These are phyloP conservation scores for Busseola fusca DNA, from an alignment of 2,888 invertebrate species.

Conservation along the genomic window DNA sequence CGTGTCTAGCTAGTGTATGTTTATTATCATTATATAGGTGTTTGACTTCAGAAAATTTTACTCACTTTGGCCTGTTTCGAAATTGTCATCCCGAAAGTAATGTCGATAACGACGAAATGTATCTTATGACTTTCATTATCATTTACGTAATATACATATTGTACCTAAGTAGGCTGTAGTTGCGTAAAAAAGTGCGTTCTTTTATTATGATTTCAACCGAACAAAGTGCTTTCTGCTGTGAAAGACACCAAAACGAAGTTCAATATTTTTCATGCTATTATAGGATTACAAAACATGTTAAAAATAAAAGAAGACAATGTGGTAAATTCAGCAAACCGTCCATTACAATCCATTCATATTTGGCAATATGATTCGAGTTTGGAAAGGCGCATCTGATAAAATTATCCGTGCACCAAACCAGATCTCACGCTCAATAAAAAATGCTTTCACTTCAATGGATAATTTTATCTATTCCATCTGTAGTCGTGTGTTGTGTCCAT, in stretches of 20 bases:
- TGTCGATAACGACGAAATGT: not conserved
- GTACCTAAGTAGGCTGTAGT: not conserved
- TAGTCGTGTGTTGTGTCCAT: conserved; percentile 47
- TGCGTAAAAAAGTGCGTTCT: conserved; percentile 1
- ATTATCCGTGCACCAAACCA: conserved; percentile 58
- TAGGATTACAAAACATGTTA: conserved; percentile 9
- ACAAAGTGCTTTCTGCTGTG: conserved; percentile 7
- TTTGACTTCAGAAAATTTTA: conserved; percentile 11
- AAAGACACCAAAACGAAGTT: not conserved
- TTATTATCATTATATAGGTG: not conserved
- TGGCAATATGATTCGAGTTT: conserved; percentile 30
- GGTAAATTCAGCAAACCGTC: conserved; percentile 18
- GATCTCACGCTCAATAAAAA: conserved; percentile 62
- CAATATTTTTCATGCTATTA: conserved; percentile 1
- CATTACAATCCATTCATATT: conserved; percentile 43
- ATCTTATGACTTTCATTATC: conserved; percentile 5
- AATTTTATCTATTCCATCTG: conserved; percentile 57
- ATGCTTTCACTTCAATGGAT: conserved; percentile 63
- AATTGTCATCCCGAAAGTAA: conserved; percentile 13
- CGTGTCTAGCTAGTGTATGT: not conserved
- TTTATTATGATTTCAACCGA: conserved; percentile 10
- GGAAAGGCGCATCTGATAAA: conserved; percentile 55
- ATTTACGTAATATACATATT: not conserved
- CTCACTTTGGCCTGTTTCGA: not conserved
- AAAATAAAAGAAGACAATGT: conserved; percentile 21